Base-by-base conservation (phyloP, 2,113 vertebrate species). In the Nannobrachium achirus region DNA sequence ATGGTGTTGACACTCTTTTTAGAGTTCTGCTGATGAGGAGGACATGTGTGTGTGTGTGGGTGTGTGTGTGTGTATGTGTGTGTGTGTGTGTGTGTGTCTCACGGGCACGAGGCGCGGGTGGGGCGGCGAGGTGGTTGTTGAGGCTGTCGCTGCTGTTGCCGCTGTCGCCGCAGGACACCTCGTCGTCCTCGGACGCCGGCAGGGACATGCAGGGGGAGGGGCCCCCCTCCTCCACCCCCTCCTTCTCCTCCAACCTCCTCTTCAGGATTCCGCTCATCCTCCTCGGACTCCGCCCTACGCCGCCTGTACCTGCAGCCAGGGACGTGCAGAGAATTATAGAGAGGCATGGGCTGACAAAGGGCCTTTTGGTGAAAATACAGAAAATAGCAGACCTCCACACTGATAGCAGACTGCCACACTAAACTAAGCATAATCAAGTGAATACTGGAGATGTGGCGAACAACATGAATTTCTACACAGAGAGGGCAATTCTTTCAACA, bases 141-240 rank as follows among this genome's bases (percentile, higher is more conserved):
- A 97, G 92, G 10, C 96, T 98, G 60, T 98, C 96, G 6, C 95
- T 95, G 68, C 96, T 98, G 91, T 98, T 96, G 70, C 94, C 96
- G n/a, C 96, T 98, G 86, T 98, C 96, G 56, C 96, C 95, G 91
- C 95, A 95, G 71, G 96, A 98, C 71, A 96, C 88, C 38, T 88
- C 89, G 1, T 98, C 96, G 60, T 98, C 94, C 2, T 97, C 96
- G 0, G 95, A 96, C 60, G 95, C 95, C 78, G 92, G 85, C 62
- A 94, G 85, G 10, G 93, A 95, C 59, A 95, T 94, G 86, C 94
- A 97, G 13, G 96, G 94, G 42, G 95, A 88, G 38, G 95, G 92
- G 69, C 94, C 95, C 3, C 25, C 25, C 25, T 33, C 25, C 25
- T 5, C n/a, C n/a, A n/a, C 40, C 16, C 9, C 44, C 44, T 95